Evolutionary conservation across 1,140 invertebrate species (phyloP).

Genomic region (Eulimnadia texana): DNA sequence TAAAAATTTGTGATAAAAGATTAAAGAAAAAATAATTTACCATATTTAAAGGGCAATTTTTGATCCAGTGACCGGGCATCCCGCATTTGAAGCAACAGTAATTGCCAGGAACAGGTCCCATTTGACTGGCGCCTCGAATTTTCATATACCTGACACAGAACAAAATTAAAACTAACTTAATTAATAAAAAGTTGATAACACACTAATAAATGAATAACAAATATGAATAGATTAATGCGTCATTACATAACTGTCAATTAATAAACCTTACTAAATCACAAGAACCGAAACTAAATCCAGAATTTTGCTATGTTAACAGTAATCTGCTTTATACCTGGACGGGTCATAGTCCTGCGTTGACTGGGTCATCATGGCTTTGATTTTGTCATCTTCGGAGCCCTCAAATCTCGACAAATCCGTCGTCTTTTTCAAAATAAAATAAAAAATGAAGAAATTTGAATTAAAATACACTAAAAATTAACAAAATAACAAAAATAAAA

Average conservation of each 20-base stretch:
- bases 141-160: constrained; percentile 58
- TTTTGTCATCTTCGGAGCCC: constrained; percentile 91
- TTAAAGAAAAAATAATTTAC: constrained; percentile 30
- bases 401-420: constrained; percentile 78
- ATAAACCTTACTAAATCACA: too few species aligned
- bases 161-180: constrained; percentile 20
- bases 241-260: too few species aligned
- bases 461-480: too few species aligned
- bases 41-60: constrained; percentile 62
- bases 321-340: constrained; percentile 57
- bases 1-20: not conserved
- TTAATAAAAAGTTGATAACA: constrained; percentile 18
- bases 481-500: too few species aligned
- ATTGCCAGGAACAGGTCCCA: constrained; percentile 69
- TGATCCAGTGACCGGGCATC: constrained; percentile 88
- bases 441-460: constrained; percentile 19
- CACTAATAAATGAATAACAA: constrained; percentile 13
- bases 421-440: constrained; percentile 28
- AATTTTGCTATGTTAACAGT: not conserved
- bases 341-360: constrained; percentile 93
- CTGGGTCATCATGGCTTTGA: constrained; percentile 90
- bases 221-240: too few species aligned
- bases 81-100: constrained; percentile 89
- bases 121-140: constrained; percentile 67
- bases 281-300: too few species aligned